Evolutionary conservation across 2,113 vertebrate genomes (phyloP).

Genomic region (Neodon shergylaensis): DNA sequence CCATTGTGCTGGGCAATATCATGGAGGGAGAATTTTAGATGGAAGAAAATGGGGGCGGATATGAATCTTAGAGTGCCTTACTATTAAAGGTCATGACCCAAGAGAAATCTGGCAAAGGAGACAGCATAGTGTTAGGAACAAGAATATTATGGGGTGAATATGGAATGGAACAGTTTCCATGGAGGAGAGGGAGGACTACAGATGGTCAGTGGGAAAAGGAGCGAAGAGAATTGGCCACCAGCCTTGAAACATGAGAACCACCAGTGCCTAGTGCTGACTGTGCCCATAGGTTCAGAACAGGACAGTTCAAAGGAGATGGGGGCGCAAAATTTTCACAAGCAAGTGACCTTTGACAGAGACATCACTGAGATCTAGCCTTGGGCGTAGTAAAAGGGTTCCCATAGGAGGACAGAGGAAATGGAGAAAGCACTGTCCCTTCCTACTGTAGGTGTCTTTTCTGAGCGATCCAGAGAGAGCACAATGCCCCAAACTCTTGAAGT

Average conservation of each 20-base stretch:
- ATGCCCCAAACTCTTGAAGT: not conserved
- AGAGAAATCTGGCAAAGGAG: not conserved
- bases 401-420: not conserved
- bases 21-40: not conserved
- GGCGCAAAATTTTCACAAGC: not conserved
- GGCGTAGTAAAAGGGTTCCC: not conserved
- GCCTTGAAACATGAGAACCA: not conserved
- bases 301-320: not conserved
- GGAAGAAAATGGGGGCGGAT: not conserved
- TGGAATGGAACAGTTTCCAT: not conserved
- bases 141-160: not conserved
- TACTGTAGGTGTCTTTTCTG: not conserved
- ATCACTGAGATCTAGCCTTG: not conserved
- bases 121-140: not conserved
- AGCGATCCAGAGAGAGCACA: not conserved
- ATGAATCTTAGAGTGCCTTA: not conserved
- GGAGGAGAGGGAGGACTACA: not conserved
- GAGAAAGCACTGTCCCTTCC: constrained; percentile 5
- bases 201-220: not conserved
- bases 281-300: not conserved
- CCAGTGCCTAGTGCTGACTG: not conserved
- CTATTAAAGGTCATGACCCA: not conserved
- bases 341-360: not conserved
- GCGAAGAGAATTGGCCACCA: not conserved
- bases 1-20: not conserved